Evolutionary conservation across 2,888 invertebrate genomes (phyloP).

Genomic region (Caenorhabditis angaria): DNA sequence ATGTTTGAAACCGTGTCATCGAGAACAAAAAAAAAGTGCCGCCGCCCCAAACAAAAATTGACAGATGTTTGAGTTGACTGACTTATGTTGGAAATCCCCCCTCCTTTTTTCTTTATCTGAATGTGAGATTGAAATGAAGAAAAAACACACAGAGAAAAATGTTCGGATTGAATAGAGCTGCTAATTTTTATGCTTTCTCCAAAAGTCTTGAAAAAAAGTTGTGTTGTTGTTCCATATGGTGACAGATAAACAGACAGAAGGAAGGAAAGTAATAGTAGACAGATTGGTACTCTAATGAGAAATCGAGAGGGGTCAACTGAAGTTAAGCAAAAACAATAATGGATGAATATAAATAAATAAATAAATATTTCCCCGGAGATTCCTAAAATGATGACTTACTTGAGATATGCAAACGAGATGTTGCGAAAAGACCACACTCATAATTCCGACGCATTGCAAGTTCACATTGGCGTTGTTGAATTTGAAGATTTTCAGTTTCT

Average conservation of each 20-base stretch:
- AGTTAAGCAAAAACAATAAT: background rate
- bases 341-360: background rate
- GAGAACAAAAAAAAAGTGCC: constrained; percentile 10
- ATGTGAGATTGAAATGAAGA: background rate
- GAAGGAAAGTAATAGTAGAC: background rate
- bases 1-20: constrained; percentile 12
- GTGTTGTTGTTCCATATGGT: constrained; percentile 3
- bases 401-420: background rate
- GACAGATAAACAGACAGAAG: no score
- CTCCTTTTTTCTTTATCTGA: background rate
- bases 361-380: background rate
- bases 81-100: constrained; percentile 1
- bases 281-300: background rate
- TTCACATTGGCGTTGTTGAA: constrained; percentile 2
- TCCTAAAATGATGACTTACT: background rate
- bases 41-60: constrained; percentile 11
- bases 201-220: no score
- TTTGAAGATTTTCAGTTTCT: constrained; percentile 2
- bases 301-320: background rate
- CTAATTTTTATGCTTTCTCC: background rate
- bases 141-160: background rate
- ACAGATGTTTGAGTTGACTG: constrained; percentile 31
- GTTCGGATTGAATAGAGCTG: background rate
- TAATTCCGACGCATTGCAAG: background rate
- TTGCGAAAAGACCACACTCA: background rate